Evolutionary conservation across 2,888 invertebrate species (phyloP).

Genomic region (Diarsia dahlii): DNA sequence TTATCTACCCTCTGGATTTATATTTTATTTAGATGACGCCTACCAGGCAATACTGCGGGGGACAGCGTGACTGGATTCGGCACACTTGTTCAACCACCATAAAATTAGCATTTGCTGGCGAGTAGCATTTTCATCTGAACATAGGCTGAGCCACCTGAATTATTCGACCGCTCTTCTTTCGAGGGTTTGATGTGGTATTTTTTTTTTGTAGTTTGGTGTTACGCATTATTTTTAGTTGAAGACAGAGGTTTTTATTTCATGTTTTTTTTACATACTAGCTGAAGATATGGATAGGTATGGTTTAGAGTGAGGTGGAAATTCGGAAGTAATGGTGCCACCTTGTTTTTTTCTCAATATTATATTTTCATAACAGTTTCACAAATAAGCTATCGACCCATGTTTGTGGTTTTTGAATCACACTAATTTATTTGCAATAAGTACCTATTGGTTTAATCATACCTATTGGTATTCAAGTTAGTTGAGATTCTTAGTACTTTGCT

Average conservation of each 20-base stretch:
- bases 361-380: not conserved
- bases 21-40: constrained; percentile 88
- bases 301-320: too few relatives aligned
- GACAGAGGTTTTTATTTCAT: not conserved
- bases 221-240: constrained; percentile 1
- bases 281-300: too few relatives aligned
- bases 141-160: constrained; percentile 86
- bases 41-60: constrained; percentile 86
- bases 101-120: constrained; percentile 90
- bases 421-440: too few relatives aligned
- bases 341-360: not conserved
- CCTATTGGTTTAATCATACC: too few relatives aligned
- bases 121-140: constrained; percentile 88
- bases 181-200: constrained; percentile 77
- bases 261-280: not conserved
- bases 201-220: constrained; percentile 28
- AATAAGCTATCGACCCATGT: not conserved
- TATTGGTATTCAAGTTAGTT: too few relatives aligned
- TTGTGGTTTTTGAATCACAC: not conserved
- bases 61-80: constrained; percentile 86
- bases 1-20: constrained; percentile 79
- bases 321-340: not conserved
- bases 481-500: too few relatives aligned
- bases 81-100: constrained; percentile 90
- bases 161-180: constrained; percentile 85